Base-by-base conservation (phyloP, 2,888 invertebrate species). In the Cataglyphis rosenhaueri region DNA sequence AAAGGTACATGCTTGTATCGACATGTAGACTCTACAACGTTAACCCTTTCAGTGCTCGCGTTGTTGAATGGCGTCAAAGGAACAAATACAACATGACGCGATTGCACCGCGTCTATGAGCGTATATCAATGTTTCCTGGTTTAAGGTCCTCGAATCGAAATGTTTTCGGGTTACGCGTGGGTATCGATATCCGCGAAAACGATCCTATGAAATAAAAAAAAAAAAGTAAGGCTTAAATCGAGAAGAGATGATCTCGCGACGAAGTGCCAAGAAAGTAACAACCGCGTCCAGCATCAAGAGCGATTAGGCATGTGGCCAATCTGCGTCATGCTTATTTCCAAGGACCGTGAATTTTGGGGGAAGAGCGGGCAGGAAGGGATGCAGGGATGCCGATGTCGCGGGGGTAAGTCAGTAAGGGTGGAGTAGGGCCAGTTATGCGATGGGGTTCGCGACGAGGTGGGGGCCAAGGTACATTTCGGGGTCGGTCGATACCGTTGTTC, bases 401-500 rank as follows among this genome's bases (percentile, higher is more conserved):
- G 70, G 68, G 74, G 68, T 81, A 78, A 52, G 41, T 62, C 76
- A 59, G 38, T 25, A 44, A 44, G 12, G 6, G 75, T 41, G 71
- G 64, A 86, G 32, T 78, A 70, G 78, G 64, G 81, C 71, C 81
- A 83, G 88, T 83, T 88, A 82, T 86, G 84, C 84, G 87, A 32
- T 32, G 82, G 61, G 55, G 59, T 81, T 66, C 68, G 10, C 6
- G 64, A 62, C 44, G 74, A 35, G 76, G 68, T 55, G 82, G 87
- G 87, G 85, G 68, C 71, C 18, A 66, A 88, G 83, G 84, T 85
- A 83, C 78, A 84, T 87, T 88, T 88, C 84, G 88, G 84, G 88
- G 87, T 79, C 90, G 91, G 90, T 91, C 91, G 91, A 91, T 91
- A 91, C 75, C 87, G 86, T 84, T 76, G 83, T 85, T 86, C 84